phyloP scores from a whole-genome alignment of 2,888 invertebrate genomes.

The Choristoneura rosaceana region DNA sequence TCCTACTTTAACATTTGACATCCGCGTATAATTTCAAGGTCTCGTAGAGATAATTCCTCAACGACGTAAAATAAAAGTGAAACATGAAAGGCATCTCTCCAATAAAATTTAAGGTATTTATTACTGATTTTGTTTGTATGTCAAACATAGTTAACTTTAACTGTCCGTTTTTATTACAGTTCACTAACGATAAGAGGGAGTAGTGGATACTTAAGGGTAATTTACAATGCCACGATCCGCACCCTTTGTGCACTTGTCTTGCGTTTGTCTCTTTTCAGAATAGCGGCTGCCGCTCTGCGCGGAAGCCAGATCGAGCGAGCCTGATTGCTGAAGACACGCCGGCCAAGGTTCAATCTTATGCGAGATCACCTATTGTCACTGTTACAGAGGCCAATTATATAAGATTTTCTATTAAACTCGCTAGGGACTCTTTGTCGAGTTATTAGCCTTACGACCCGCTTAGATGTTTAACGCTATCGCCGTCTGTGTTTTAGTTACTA shows the following conservation, averaged over 20 bases:
- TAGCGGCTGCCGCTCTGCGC: slow-evolving; percentile 65
- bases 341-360: slow-evolving; percentile 68
- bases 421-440: slow-evolving; percentile 27
- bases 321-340: slow-evolving; percentile 69
- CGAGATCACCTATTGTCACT: slow-evolving; percentile 70
- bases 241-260: slow-evolving; percentile 74
- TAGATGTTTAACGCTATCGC: slow-evolving; percentile 19
- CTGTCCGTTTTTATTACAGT: too few species aligned
- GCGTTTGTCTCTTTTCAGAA: slow-evolving; percentile 69
- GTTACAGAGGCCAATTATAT: slow-evolving; percentile 51
- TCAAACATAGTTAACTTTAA: neutral
- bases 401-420: slow-evolving; percentile 41
- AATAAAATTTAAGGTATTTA: neutral
- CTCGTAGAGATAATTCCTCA: neutral
- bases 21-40: neutral
- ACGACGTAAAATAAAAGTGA: neutral
- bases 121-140: neutral
- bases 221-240: slow-evolving; percentile 67
- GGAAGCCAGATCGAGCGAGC: slow-evolving; percentile 68
- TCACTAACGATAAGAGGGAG: slow-evolving; percentile 46
- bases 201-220: slow-evolving; percentile 63
- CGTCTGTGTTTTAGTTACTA: slow-evolving; percentile 9
- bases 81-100: neutral
- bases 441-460: slow-evolving; percentile 32
- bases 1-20: slow-evolving; percentile 4